Evolutionary conservation across 2,888 invertebrate species (phyloP).

Genomic region (Liodrosophila aerea): DNA sequence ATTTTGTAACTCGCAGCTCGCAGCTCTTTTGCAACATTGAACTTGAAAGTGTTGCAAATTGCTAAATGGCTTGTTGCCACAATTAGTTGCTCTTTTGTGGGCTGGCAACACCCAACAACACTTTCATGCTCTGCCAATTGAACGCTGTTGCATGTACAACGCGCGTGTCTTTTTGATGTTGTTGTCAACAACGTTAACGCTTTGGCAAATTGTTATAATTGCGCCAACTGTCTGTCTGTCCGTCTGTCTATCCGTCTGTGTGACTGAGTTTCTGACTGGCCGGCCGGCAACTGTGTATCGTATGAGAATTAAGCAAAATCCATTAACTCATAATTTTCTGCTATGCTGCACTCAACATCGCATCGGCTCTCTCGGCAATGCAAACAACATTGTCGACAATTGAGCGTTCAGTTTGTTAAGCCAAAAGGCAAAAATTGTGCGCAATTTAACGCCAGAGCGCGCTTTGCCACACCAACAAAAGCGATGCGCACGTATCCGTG

Average conservation of each 20-base stretch:
- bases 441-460: constrained; percentile 76
- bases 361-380: constrained; percentile 25
- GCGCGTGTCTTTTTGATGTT: constrained; percentile 21
- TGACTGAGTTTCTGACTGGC: not conserved
- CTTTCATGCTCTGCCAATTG: constrained; percentile 69
- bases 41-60: constrained; percentile 54
- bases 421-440: constrained; percentile 71
- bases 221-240: constrained; percentile 2
- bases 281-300: constrained; percentile 14
- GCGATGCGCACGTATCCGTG: constrained; percentile 72
- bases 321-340: constrained; percentile 78
- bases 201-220: constrained; percentile 50
- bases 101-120: constrained; percentile 59
- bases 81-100: constrained; percentile 34
- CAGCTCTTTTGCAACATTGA: constrained; percentile 42
- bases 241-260: not conserved
- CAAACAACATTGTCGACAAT: constrained; percentile 52
- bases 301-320: constrained; percentile 66
- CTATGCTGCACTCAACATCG: constrained; percentile 55
- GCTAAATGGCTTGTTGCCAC: constrained; percentile 29
- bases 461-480: constrained; percentile 58
- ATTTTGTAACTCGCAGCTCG: too few relatives aligned
- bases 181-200: constrained; percentile 51
- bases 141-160: constrained; percentile 24
- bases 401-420: constrained; percentile 76